Base-by-base conservation (phyloP, 2,113 vertebrate species). In the Urocynchramus pylzowi region DNA sequence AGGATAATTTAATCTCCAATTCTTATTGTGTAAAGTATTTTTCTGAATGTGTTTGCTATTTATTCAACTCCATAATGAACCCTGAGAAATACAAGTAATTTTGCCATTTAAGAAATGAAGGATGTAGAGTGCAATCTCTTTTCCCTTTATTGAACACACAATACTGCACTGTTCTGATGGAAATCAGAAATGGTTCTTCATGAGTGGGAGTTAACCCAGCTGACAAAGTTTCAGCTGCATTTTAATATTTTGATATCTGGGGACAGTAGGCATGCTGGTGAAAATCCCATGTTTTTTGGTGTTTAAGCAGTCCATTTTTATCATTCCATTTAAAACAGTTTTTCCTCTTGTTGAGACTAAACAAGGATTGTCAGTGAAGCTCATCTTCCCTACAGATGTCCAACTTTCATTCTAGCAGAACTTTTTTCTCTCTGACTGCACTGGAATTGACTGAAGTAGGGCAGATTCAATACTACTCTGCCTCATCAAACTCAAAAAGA, bases 201-300 rank as follows among this genome's bases (percentile, higher is more conserved):
- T 24, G 16, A 64, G 4, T 18, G n/a, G 23, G 49, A 33, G 18
- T 50, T 59, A 54, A 54, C 13, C 18, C 21, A 7, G 20, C 5
- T 86, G 49, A 54, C 18, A 54, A 71, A 56, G 1, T 2, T 19
- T 35, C 21, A 42, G 23, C n/a, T 42, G 8, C 10, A 47, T 56
- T 77, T 77, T 26, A 73, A 30, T 19, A 30, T 53, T 80, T 87
- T 59, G 24, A 31, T 65, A 64, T 42, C 4, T 60, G 6, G 13
- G 7, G 89, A 60, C 4, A 54, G 26, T 16, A 68, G 2, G 8
- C 4, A 0, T 44, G 8, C 4, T 27, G 9, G 9, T 54, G 22
- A 67, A 57, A 50, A 84, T 10, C 3, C 1, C 6, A 31, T 8
- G 23, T 16, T 49, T 74, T 30, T 6, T 4, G 1, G 0, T 2